Percentiles rank a stretch among this genome's conserved stretches.
phyloP scores from a whole-genome alignment of 2,797 vertebrate species.

The Chelidonichthys spinosus region DNA sequence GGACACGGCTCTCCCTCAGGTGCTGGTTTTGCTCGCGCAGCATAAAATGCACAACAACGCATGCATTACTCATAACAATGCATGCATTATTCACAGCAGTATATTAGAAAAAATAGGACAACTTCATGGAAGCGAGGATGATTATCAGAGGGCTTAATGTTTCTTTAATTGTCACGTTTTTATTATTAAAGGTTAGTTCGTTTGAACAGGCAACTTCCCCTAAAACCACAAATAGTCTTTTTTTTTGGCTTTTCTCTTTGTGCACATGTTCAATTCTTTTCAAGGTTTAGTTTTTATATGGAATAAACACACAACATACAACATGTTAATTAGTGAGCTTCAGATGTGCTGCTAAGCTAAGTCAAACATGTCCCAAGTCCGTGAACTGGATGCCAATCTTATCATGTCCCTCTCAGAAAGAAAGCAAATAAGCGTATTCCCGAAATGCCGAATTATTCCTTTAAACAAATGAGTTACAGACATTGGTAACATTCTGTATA shows the following conservation, averaged over 20 bases:
- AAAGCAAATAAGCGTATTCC: background rate
- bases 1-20: conserved; percentile 87
- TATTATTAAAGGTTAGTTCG: background rate
- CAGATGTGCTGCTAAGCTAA: background rate
- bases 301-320: background rate
- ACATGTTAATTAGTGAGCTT: background rate
- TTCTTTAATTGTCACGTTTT: background rate
- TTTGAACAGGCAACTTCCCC: background rate
- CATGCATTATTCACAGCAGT: conserved; percentile 31
- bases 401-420: background rate
- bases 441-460: conserved; percentile 1
- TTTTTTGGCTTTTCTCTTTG: background rate
- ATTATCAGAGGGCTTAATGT: conserved; percentile 8
- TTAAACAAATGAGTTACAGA: conserved; percentile 15
- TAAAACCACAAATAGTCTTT: background rate
- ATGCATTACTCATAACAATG: conserved; percentile 37
- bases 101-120: conserved; percentile 33
- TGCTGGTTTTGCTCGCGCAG: conserved; percentile 62
- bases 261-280: background rate
- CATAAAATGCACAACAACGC: conserved; percentile 42
- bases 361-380: background rate
- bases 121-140: background rate
- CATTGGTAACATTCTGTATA: conserved; percentile 6
- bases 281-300: background rate
- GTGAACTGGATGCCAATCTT: background rate